A percentile compares a stretch with the other conserved stretches of the same genome.
These are phyloP conservation scores for Cheiracanthium punctorium DNA, from an alignment of 2,888 invertebrate genomes.

Conservation along the genomic window DNA sequence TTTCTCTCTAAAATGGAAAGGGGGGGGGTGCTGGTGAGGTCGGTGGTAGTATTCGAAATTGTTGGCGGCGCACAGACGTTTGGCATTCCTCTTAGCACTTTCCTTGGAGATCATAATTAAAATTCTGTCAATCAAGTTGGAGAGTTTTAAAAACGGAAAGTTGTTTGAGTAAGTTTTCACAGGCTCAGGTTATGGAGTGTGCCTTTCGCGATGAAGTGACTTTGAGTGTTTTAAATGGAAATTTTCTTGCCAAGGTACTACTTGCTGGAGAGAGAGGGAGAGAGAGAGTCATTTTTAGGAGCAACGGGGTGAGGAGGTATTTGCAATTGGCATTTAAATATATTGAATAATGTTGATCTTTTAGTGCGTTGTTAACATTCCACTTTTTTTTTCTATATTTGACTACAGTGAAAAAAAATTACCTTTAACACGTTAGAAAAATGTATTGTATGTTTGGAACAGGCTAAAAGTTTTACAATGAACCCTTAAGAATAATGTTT, in stretches of 20 bases:
- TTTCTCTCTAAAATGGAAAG: conserved; percentile 39
- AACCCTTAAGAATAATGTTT: too few relatives aligned
- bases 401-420: too few relatives aligned
- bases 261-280: too few relatives aligned
- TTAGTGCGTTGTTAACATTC: neutral
- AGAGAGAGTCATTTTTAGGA: neutral
- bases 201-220: neutral
- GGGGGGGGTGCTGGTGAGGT: too few relatives aligned
- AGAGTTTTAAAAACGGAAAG: conserved; percentile 31
- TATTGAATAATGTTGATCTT: neutral
- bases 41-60: neutral
- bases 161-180: conserved; percentile 25
- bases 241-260: neutral
- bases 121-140: conserved; percentile 50
- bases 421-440: too few relatives aligned
- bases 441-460: too few relatives aligned
- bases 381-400: too few relatives aligned
- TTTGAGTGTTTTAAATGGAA: neutral
- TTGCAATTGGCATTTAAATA: neutral
- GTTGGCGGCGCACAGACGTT: neutral
- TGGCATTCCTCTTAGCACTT: conserved; percentile 27
- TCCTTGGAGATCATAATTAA: conserved; percentile 41
- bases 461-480: too few relatives aligned
- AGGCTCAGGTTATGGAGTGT: neutral
- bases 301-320: neutral